These are phyloP conservation scores for Periophthalmodon schlosseri DNA, from an alignment of 2,113 vertebrate genomes.

Conservation along the genomic window DNA sequence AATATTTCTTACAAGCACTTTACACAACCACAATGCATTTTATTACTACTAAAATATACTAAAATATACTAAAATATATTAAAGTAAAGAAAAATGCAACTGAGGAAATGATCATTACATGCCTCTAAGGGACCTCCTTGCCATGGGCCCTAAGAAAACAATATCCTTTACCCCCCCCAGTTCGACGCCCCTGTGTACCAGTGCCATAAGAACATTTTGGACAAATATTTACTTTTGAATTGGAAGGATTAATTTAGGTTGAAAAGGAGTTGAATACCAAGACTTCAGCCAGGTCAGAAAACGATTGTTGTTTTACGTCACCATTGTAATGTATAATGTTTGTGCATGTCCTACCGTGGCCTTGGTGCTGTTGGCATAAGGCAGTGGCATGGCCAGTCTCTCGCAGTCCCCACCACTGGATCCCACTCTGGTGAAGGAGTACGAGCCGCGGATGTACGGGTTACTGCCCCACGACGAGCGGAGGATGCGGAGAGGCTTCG, in stretches of 20 bases:
- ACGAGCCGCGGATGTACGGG: slow-evolving; percentile 91
- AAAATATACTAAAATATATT: too few species aligned
- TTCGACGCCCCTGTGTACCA: too few species aligned
- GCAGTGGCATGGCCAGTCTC: slow-evolving; percentile 91
- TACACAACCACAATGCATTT: too few species aligned
- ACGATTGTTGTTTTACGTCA: neutral
- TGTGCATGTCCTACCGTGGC: slow-evolving; percentile 77
- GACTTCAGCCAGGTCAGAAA: neutral
- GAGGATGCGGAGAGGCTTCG: slow-evolving; percentile 92
- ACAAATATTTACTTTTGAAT: neutral
- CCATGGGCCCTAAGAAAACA: too few species aligned
- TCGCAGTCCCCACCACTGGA: slow-evolving; percentile 93
- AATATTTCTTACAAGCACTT: too few species aligned
- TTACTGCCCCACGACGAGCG: slow-evolving; percentile 97
- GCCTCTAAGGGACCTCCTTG: too few species aligned
- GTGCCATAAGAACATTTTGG: neutral
- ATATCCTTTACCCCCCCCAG: too few species aligned
- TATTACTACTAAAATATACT: too few species aligned
- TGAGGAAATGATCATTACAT: too few species aligned
- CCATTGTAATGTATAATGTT: neutral
- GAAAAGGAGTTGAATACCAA: neutral
- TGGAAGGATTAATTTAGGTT: neutral
- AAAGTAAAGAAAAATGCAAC: too few species aligned
- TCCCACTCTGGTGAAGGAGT: slow-evolving; percentile 96
- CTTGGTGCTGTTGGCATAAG: slow-evolving; percentile 93